Percentiles rank a stretch among this genome's conserved stretches.
These are phyloP conservation scores for Bufo gargarizans DNA, from an alignment of 2,113 vertebrate genomes.

Conservation along the genomic window DNA sequence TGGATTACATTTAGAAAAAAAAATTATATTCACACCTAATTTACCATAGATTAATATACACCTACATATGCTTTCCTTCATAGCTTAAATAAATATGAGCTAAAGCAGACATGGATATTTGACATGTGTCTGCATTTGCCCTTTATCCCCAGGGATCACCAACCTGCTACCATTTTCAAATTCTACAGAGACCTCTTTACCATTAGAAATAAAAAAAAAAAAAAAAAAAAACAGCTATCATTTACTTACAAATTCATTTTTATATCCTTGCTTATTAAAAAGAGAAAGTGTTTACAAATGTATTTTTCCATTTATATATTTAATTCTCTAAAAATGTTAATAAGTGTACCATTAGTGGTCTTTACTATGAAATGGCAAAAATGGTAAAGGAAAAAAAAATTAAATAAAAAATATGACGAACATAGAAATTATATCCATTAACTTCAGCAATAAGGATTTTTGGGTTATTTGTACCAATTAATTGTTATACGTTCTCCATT, in stretches of 20 bases:
- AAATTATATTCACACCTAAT: conserved; percentile 49
- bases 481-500: too few species aligned
- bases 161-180: not conserved
- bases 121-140: not conserved
- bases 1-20: conserved; percentile 17
- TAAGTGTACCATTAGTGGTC: not conserved
- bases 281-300: not conserved
- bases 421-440: not conserved
- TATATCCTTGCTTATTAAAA: not conserved
- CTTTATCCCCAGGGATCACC: not conserved
- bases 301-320: not conserved
- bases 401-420: not conserved
- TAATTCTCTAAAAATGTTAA: not conserved
- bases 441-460: not conserved
- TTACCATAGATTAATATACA: conserved; percentile 52
- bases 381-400: not conserved
- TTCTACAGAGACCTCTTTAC: not conserved
- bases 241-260: not conserved
- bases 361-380: not conserved
- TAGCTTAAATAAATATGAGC: conserved; percentile 54
- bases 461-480: not conserved
- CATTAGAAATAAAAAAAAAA: not conserved
- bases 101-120: conserved; percentile 32
- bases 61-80: conserved; percentile 54
- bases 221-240: not conserved